Percentiles rank a stretch among this genome's conserved stretches.
Conservation (phyloP, 2,888 invertebrate genomes). For the Pyrrhosoma nymphula region DNA sequence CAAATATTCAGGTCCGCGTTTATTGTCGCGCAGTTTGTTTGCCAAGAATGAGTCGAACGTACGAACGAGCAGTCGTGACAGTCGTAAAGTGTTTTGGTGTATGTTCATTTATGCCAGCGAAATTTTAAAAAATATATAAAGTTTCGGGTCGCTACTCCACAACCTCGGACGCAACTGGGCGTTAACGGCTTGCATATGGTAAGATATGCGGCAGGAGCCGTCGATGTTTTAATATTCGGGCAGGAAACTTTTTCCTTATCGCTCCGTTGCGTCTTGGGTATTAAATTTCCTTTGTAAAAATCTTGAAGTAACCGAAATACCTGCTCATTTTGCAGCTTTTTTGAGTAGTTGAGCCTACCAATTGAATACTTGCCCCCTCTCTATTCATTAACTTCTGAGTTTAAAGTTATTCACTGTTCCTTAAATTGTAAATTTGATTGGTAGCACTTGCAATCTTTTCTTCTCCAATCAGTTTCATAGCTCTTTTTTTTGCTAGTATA, state of each 20-base stretch:
- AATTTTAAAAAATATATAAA: neutral
- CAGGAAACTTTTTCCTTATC: neutral
- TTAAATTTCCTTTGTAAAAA: neutral
- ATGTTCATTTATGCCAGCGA: neutral
- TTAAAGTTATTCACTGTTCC: too few species aligned
- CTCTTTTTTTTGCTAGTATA: too few species aligned
- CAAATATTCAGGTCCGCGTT: neutral
- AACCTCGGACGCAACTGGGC: neutral
- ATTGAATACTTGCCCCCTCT: neutral
- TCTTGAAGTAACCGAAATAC: neutral
- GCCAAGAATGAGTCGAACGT: neutral
- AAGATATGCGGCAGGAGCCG: neutral
- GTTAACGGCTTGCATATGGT: neutral
- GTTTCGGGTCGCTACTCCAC: neutral
- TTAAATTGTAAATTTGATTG: too few species aligned
- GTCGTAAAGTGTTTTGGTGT: neutral
- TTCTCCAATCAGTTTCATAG: too few species aligned
- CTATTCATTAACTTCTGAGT: too few species aligned
- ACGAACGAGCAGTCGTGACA: neutral
- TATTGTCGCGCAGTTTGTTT: constrained; percentile 1
- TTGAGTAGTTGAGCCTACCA: neutral
- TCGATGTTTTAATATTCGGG: neutral
- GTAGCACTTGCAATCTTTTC: too few species aligned
- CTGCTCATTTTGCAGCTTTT: neutral
- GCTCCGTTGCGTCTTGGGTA: neutral